These are phyloP conservation scores for Otus scops DNA, from an alignment of 2,797 vertebrate species.

Conservation along the genomic window DNA sequence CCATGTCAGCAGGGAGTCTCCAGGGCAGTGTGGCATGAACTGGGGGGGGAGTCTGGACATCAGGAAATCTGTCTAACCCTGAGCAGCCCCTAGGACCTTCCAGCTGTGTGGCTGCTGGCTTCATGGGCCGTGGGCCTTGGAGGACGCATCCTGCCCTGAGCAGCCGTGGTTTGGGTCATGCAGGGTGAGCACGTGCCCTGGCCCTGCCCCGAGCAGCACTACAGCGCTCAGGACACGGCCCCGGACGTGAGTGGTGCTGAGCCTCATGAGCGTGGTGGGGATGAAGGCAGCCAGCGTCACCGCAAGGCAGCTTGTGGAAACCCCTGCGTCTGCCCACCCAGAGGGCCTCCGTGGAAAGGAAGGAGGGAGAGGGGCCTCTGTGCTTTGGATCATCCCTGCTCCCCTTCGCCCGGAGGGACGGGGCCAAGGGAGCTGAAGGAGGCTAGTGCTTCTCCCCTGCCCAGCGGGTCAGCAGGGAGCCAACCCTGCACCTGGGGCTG, in stretches of 20 bases:
- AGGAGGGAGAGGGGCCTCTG: neutral
- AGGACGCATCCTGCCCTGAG: neutral
- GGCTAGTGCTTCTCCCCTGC: neutral
- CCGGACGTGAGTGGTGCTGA: rapidly evolving
- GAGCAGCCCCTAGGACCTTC: neutral
- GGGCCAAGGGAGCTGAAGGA: neutral
- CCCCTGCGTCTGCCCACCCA: neutral
- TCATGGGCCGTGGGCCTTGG: neutral
- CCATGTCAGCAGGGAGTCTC: neutral
- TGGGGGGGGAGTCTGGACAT: neutral
- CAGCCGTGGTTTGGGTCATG: neutral
- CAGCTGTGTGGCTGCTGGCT: neutral
- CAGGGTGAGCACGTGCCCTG: rapidly evolving
- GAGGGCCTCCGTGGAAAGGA: neutral
- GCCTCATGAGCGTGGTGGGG: rapidly evolving
- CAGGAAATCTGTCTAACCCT: neutral
- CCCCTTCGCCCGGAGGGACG: neutral
- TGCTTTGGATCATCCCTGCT: rapidly evolving
- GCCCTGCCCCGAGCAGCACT: neutral
- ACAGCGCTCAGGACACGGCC: neutral
- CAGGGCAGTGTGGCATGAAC: neutral
- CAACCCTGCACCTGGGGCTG: neutral
- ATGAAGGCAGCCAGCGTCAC: neutral
- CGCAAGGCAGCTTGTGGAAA: rapidly evolving
- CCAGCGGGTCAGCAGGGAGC: neutral